Evolutionary conservation across 1,140 invertebrate species (phyloP).

Genomic region (Lucilia sericata): DNA sequence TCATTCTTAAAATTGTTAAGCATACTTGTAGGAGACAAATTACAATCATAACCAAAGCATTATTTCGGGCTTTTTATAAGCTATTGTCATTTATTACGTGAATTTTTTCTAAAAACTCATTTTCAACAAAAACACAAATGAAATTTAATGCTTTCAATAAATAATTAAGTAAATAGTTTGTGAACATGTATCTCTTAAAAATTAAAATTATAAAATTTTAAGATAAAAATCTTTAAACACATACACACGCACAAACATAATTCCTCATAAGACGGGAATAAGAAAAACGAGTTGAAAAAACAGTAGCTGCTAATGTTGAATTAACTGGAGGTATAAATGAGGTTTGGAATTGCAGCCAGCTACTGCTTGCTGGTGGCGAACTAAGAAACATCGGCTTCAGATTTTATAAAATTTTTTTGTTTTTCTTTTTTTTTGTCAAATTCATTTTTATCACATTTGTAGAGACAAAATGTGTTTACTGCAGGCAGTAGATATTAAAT

Average conservation of each 20-base stretch:
- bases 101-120: no score
- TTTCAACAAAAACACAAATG: not conserved
- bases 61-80: no score
- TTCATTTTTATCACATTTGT: constrained; percentile 21
- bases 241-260: not conserved
- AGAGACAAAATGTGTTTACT: not conserved
- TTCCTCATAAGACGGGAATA: not conserved
- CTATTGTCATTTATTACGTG: no score
- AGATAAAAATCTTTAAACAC: constrained; percentile 13
- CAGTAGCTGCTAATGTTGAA: constrained; percentile 18
- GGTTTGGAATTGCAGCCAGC: not conserved
- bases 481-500: not conserved
- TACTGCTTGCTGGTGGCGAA: not conserved
- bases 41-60: no score
- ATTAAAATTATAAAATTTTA: not conserved
- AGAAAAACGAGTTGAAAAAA: not conserved
- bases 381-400: not conserved
- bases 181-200: not conserved
- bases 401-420: not conserved
- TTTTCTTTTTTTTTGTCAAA: not conserved
- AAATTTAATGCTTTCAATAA: not conserved
- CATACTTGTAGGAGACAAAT: no score
- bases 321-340: not conserved
- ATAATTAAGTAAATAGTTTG: not conserved
- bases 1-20: no score